phyloP scores from a whole-genome alignment of 1,140 invertebrate species.

The Trichonephila inaurata region DNA sequence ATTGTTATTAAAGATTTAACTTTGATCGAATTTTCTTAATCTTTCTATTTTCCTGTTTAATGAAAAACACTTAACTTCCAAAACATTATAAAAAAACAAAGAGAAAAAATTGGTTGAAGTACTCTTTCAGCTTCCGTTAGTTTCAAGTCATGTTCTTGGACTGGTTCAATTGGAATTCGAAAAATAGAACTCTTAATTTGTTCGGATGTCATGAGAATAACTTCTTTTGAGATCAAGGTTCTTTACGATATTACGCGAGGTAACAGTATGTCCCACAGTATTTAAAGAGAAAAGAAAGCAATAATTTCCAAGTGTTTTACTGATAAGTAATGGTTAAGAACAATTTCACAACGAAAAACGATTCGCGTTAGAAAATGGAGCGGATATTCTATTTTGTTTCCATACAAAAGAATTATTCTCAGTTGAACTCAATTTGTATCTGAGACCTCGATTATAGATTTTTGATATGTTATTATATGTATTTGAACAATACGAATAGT shows the following conservation, averaged over 20 bases:
- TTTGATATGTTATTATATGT: neutral
- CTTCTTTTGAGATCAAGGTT: slow-evolving; percentile 30
- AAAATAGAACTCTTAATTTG: neutral
- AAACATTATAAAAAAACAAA: neutral
- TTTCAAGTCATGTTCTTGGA: neutral
- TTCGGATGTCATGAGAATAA: neutral
- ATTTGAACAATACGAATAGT: neutral
- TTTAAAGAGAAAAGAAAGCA: neutral
- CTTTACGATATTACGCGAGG: neutral
- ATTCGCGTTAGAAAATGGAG: neutral
- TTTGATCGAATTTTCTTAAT: too few relatives aligned
- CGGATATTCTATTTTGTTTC: neutral
- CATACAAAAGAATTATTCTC: slow-evolving; percentile 3
- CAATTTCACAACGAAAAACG: neutral
- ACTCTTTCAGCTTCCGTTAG: neutral
- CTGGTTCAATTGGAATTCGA: neutral
- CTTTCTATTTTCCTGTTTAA: too few relatives aligned
- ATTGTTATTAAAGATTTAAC: too few relatives aligned
- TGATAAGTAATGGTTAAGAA: neutral
- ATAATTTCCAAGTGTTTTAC: neutral
- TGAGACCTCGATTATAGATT: neutral
- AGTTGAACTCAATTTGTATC: neutral
- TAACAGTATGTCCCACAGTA: neutral
- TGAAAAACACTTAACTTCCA: too few relatives aligned
- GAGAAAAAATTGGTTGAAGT: neutral